Evolutionary conservation across 2,113 vertebrate genomes (phyloP), one percentile per base, ranked within the genome.

Genomic region (Gavialis gangeticus): DNA sequence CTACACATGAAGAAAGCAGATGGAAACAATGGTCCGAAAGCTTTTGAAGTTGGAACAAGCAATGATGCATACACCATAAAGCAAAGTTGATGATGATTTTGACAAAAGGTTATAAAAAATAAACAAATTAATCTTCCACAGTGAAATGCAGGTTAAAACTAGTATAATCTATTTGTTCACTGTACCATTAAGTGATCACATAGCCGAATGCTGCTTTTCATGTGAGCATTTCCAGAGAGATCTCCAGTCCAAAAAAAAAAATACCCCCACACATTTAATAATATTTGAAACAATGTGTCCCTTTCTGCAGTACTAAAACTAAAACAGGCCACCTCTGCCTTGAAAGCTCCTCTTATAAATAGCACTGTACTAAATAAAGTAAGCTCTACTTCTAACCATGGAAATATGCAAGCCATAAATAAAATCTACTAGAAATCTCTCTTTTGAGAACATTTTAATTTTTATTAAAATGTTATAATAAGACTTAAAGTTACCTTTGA

Each of bases 401-500:
- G 27, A 87, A 79, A 25, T 78, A 46, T 27, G 57, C 69, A 73
- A 46, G 69, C 69, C 69, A 73, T 37, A 21, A 73, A 22, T 46
- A 73, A 73, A 12, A 46, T 13, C 11, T 37, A 73, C 37, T 12
- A 46, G 34, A 73, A 73, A 73, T 25, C 9, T 73, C 12, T 34
- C 12, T 37, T 73, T 46, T 34, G 81, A 57, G 46, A 46, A 59
- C 82, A 91, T 83, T 6, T 75, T 88, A 27, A 84, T 79, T 86
- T 85, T 84, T 66, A 89, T 4, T 78, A 81, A 85, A 59, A 78
- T 81, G 62, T 67, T 75, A 59, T 88, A 19, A 71, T 59, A 55
- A 28, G 69, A 83, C 75, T 24, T 59, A 81, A 87, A 75, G 18
- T 97, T 96, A 99, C 99, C 99, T 99, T 99, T 92, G 99, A 99